Percentiles rank a stretch among this genome's conserved stretches.
These are phyloP conservation scores for Gambusia holbrooki DNA, from an alignment of 2,113 vertebrate genomes.

Conservation along the genomic window DNA sequence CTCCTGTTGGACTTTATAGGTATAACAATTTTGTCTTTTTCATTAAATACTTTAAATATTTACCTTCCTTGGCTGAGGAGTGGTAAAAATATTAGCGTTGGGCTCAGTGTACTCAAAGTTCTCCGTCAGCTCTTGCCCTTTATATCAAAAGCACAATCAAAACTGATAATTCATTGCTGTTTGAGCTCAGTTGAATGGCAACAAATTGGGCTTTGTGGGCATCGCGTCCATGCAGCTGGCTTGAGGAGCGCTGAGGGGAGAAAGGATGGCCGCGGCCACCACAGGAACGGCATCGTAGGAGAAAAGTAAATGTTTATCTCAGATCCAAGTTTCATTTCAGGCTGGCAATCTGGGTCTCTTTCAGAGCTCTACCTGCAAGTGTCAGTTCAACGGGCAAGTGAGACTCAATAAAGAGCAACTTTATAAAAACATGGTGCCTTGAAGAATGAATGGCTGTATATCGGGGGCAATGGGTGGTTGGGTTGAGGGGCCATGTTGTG, in stretches of 20 bases:
- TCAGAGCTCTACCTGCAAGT: conserved; percentile 49
- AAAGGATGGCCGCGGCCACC: conserved; percentile 26
- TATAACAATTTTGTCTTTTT: too few relatives aligned
- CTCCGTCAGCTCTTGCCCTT: conserved; percentile 65
- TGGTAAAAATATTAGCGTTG: conserved; percentile 63
- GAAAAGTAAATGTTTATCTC: conserved; percentile 65
- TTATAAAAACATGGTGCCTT: conserved; percentile 55
- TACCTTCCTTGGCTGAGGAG: not conserved
- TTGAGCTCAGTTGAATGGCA: conserved; percentile 61
- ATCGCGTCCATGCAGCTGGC: conserved; percentile 39
- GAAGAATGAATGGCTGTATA: conserved; percentile 52
- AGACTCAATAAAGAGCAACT: conserved; percentile 69
- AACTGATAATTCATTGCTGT: conserved; percentile 60
- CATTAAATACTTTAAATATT: not conserved
- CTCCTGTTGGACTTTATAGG: too few relatives aligned
- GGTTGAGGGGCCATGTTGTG: conserved; percentile 74
- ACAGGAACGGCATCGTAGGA: conserved; percentile 8
- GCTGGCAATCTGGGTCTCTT: conserved; percentile 44
- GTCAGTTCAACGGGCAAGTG: conserved; percentile 51
- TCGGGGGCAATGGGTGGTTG: conserved; percentile 57
- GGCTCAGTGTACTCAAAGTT: conserved; percentile 74
- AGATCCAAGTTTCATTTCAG: conserved; percentile 49
- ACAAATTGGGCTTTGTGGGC: conserved; percentile 67
- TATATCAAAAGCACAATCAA: conserved; percentile 63
- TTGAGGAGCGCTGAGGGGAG: conserved; percentile 16